Evolutionary conservation across 1,140 invertebrate species (phyloP).

Genomic region (Onthophagus taurus): DNA sequence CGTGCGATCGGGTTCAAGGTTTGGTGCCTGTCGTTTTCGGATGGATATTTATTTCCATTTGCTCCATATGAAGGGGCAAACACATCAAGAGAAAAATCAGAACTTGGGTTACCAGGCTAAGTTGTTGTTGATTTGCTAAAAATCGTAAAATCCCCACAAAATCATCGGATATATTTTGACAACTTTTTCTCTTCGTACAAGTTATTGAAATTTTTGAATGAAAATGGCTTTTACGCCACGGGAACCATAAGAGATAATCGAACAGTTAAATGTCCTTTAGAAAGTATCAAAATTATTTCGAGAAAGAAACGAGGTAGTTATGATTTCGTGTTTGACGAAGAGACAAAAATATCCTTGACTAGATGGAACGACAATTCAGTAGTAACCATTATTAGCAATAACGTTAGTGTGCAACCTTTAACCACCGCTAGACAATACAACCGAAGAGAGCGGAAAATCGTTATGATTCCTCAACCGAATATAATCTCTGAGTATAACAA

Average conservation of each 20-base stretch:
- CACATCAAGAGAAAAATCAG: constrained; percentile 7
- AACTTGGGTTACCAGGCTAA: constrained; percentile 10
- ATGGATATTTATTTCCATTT: constrained; percentile 14
- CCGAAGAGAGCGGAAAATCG: background rate
- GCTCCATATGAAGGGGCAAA: background rate
- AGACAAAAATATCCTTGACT: no score
- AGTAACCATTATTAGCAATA: background rate
- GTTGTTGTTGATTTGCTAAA: no score
- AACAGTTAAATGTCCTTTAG: background rate
- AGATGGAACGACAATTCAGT: background rate
- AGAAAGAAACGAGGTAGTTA: no score
- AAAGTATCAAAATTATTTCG: background rate
- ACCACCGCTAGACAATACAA: background rate
- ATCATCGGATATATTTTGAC: background rate
- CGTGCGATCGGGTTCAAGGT: constrained; percentile 40
- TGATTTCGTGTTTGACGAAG: constrained; percentile 1
- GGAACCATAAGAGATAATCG: background rate
- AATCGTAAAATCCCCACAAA: background rate
- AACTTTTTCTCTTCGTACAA: background rate
- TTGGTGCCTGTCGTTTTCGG: constrained; percentile 25
- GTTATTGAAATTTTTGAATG: background rate
- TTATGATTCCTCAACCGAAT: background rate
- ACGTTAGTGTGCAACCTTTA: background rate
- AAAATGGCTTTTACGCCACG: background rate
- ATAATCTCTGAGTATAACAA: background rate